Conservation (phyloP, 2,113 vertebrate genomes). For the Phasianus colchicus region DNA sequence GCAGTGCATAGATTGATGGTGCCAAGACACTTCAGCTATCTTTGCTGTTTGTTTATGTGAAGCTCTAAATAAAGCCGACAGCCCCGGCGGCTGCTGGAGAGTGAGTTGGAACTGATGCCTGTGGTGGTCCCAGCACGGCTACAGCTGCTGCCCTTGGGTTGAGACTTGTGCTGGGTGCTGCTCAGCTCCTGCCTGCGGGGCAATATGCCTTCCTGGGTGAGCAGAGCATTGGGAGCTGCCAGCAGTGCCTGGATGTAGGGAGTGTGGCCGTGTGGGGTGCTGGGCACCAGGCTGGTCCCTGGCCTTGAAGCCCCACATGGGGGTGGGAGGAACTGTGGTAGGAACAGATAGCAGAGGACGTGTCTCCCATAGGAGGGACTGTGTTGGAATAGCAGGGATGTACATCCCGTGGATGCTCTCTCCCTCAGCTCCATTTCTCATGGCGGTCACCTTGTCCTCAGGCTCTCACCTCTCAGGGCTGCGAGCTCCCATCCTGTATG, state of each 20-base stretch:
- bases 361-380: neutral
- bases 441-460: neutral
- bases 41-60: constrained; percentile 46
- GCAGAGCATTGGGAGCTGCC: neutral
- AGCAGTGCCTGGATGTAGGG: neutral
- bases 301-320: neutral
- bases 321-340: neutral
- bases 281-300: neutral
- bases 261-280: rapidly evolving
- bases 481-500: neutral
- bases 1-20: neutral
- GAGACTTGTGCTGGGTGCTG: neutral
- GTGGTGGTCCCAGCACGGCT: neutral
- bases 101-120: neutral
- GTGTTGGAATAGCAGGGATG: neutral
- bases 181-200: neutral
- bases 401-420: neutral
- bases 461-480: rapidly evolving
- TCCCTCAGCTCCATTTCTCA: neutral
- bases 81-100: constrained; percentile 24
- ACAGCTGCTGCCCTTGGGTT: neutral
- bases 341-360: neutral
- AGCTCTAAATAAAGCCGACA: constrained; percentile 54
- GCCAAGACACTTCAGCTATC: constrained; percentile 55
- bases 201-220: rapidly evolving